Base-by-base conservation (phyloP, 2,113 vertebrate species). In the Ophthalmotilapia sp. region DNA sequence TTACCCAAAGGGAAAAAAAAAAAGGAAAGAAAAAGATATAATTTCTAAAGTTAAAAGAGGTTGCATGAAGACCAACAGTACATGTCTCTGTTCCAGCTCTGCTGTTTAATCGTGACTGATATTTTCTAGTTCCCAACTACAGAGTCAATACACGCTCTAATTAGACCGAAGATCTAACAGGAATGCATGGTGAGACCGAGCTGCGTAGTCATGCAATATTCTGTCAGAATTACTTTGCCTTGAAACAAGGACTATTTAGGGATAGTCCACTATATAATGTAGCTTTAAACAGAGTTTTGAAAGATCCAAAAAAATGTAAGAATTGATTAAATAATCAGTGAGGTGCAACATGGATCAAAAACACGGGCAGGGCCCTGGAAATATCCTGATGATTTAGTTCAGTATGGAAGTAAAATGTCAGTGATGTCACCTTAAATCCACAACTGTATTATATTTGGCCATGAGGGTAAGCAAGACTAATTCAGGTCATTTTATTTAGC, bases 141-240 rank as follows among this genome's bases (percentile, higher is more conserved):
- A 45, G 56, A 80, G 29, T 68, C 23, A 58, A 19, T 1, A 3
- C 2, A 3, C 26, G 47, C 42, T 62, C 81, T 90, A 88, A 90
- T 92, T 92, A 91, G 83, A 81, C 33, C 36, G 21, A 36, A 60
- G 73, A 68, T 88, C 54, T 65, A 54, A 80, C 81, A 86, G 86
- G 60, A 87, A 90, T 45, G 47, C 42, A 80, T 36, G 23, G 21
- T 47, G 7, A 26, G 85, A 70, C 81, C 8, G 84, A 82, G 80
- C 36, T 87, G 40, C 49, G 49, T 60, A 26, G 42, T 91, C 56
- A 75, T 90, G 85, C 82, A 91, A 81, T 89, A 90, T 80, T 94
- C 82, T 88, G 45, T 88, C 80, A 86, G 79, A 89, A 80, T 90
- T 87, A 85, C 65, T 81, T 79, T 75, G 56, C 62, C 55, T 90